Conservation (phyloP, 2,113 vertebrate genomes). For the Arenaria interpres region DNA sequence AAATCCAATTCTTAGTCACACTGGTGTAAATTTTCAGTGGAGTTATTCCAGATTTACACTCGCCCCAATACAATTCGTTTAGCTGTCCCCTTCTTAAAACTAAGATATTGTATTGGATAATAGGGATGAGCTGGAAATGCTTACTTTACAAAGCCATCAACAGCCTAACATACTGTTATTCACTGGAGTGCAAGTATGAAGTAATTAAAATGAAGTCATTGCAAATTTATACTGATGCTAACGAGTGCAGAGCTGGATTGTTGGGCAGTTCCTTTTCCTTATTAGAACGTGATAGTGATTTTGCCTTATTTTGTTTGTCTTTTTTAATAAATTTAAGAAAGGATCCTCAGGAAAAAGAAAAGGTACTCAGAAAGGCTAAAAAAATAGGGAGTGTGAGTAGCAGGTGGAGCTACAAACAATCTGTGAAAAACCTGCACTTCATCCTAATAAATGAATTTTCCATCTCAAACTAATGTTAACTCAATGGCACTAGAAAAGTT, state of each 20-base stretch:
- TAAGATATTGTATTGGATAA: neutral
- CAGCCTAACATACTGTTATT: neutral
- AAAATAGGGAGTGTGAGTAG: neutral
- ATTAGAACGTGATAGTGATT: neutral
- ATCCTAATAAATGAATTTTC: slow-evolving; percentile 24
- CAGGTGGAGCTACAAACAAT: neutral
- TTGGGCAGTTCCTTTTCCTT: neutral
- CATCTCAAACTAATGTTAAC: neutral
- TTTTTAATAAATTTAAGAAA: neutral
- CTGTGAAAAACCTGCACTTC: neutral
- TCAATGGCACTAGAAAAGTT: neutral
- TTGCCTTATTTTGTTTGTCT: neutral
- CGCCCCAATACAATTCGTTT: neutral
- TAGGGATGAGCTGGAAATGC: neutral
- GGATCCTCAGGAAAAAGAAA: neutral
- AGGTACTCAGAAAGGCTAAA: neutral
- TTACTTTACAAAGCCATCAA: neutral
- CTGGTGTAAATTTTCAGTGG: neutral
- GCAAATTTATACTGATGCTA: neutral
- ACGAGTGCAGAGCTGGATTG: neutral
- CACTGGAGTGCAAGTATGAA: neutral
- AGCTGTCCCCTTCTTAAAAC: neutral
- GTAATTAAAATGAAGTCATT: neutral
- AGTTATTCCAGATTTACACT: neutral
- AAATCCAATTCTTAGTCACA: neutral